phyloP scores from a whole-genome alignment of 2,113 vertebrate genomes.

The Chitala chitala region DNA sequence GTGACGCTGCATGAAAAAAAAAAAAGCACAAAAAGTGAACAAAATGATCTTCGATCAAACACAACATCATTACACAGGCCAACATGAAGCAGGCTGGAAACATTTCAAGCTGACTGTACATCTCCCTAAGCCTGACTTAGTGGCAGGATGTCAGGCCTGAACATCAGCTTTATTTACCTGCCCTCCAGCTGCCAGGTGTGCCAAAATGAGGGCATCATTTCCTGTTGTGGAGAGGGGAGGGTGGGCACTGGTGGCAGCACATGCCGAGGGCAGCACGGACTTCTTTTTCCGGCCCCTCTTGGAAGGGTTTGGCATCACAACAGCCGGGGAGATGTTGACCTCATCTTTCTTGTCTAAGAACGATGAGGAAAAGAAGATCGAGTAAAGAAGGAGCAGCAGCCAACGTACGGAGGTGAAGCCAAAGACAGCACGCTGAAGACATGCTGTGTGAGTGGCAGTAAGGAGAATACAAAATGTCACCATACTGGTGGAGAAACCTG shows the following conservation, averaged over 20 bases:
- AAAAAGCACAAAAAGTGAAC: neutral
- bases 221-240: conserved; percentile 37
- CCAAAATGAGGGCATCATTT: conserved; percentile 60
- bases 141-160: neutral
- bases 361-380: neutral
- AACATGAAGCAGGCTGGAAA: no score
- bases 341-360: conserved; percentile 77
- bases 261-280: conserved; percentile 39
- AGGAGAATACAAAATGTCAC: conserved; percentile 10
- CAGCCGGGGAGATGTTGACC: conserved; percentile 69
- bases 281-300: conserved; percentile 69
- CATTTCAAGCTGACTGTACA: no score
- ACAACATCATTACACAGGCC: no score
- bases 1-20: conserved; percentile 50
- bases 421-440: no score
- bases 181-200: conserved; percentile 57
- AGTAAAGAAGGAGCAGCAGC: no score
- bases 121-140: neutral
- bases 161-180: conserved; percentile 48
- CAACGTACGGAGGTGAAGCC: no score
- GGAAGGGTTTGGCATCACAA: conserved; percentile 60
- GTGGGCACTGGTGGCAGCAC: conserved; percentile 35
- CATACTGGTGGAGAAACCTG: conserved; percentile 1
- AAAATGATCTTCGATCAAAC: neutral
- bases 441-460: no score